phyloP scores from a whole-genome alignment of 2,888 invertebrate genomes.

The Nebria salina region DNA sequence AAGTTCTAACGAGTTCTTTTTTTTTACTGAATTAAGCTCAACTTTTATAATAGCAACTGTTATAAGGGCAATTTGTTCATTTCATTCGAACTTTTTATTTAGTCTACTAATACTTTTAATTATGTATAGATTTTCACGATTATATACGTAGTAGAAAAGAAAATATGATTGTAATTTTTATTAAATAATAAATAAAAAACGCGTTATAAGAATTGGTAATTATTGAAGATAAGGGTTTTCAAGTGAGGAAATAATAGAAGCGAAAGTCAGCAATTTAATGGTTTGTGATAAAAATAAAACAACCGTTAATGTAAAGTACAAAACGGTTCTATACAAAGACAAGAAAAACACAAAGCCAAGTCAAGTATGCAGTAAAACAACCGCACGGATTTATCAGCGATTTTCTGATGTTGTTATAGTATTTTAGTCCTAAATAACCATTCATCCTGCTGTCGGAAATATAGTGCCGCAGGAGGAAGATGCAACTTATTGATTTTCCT shows the following conservation, averaged over 20 bases:
- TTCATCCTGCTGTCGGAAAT: neutral
- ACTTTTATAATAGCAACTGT: neutral
- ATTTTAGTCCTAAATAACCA: neutral
- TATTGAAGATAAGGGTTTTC: neutral
- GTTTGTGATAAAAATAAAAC: neutral
- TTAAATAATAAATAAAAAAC: too few species aligned
- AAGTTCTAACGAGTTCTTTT: neutral
- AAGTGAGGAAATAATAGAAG: neutral
- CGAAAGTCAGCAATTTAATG: neutral
- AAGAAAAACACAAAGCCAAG: neutral
- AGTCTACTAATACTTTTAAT: too few species aligned
- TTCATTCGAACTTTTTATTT: neutral
- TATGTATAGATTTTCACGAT: too few species aligned
- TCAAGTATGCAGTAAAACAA: neutral
- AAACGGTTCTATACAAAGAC: neutral
- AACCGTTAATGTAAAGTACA: neutral
- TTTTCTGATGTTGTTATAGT: neutral
- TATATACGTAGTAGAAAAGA: too few species aligned
- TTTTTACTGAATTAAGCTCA: neutral
- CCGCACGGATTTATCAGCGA: neutral
- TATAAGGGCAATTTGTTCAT: neutral
- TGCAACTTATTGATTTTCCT: neutral
- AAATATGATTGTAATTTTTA: too few species aligned
- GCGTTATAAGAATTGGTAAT: too few species aligned
- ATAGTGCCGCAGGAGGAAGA: neutral